These are phyloP conservation scores for Pangasianodon hypophthalmus DNA, from an alignment of 2,113 vertebrate genomes.

Conservation along the genomic window DNA sequence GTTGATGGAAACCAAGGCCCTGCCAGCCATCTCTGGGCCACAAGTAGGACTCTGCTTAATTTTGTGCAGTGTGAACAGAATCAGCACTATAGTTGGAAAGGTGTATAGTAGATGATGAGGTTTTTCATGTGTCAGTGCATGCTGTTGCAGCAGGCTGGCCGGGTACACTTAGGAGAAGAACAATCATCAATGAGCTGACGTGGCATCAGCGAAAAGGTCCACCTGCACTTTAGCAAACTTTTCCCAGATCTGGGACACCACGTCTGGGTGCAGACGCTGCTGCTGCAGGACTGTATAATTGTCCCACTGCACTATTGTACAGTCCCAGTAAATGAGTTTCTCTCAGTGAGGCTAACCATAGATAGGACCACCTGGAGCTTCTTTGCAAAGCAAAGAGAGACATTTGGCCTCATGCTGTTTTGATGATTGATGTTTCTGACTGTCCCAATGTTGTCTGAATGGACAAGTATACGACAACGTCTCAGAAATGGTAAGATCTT, in stretches of 20 bases:
- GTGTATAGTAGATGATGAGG: not conserved
- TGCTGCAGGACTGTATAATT: not conserved
- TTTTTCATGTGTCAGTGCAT: not conserved
- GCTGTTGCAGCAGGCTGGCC: not conserved
- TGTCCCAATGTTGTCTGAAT: not conserved
- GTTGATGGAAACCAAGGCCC: not conserved
- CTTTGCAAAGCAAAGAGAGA: not conserved
- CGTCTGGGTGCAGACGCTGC: not conserved
- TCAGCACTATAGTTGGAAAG: not conserved
- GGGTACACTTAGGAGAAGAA: not conserved
- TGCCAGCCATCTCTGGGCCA: not conserved
- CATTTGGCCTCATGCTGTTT: not conserved
- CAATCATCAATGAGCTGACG: not conserved
- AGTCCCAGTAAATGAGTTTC: not conserved
- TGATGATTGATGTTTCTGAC: not conserved
- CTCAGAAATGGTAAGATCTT: not conserved
- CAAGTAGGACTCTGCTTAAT: not conserved
- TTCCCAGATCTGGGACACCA: conserved; percentile 8
- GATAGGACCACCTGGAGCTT: not conserved
- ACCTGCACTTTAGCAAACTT: not conserved
- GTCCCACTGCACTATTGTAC: not conserved
- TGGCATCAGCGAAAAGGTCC: not conserved
- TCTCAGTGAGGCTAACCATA: not conserved
- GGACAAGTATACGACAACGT: not conserved
- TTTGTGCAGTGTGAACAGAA: not conserved